phyloP scores from a whole-genome alignment of 2,888 invertebrate genomes.

The Cryptophagus acutangulus region DNA sequence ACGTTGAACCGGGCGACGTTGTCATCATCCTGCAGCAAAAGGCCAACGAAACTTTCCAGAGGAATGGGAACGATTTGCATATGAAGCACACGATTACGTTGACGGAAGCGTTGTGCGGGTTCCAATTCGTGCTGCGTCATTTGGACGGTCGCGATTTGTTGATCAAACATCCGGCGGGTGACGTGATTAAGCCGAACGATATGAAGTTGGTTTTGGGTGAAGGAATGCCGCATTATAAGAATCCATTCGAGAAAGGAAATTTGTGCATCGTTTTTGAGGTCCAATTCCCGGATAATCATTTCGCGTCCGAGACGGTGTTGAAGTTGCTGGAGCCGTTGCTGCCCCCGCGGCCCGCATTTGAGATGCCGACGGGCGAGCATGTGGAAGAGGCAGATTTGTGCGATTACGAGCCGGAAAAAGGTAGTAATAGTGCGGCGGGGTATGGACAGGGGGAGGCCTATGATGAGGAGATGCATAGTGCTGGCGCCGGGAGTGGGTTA shows the following conservation, averaged over 20 bases:
- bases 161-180: conserved; percentile 71
- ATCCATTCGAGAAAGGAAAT: conserved; percentile 82
- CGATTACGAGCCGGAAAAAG: conserved; percentile 67
- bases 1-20: conserved; percentile 82
- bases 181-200: conserved; percentile 78
- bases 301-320: conserved; percentile 62
- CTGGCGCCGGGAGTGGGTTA: conserved; percentile 53
- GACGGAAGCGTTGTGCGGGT: conserved; percentile 89
- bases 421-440: conserved; percentile 48
- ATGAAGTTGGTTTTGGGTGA: conserved; percentile 74
- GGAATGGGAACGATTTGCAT: conserved; percentile 69
- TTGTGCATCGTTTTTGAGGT: conserved; percentile 83
- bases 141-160: conserved; percentile 82
- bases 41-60: conserved; percentile 72
- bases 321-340: conserved; percentile 69
- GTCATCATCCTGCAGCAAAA: conserved; percentile 80
- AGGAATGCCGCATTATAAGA: conserved; percentile 86
- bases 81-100: conserved; percentile 72
- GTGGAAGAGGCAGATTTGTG: conserved; percentile 82
- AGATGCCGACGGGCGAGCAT: conserved; percentile 71
- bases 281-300: conserved; percentile 77
- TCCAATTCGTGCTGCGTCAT: conserved; percentile 78
- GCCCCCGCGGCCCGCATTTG: conserved; percentile 65
- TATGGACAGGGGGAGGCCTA: conserved; percentile 62
- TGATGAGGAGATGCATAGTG: conserved; percentile 57